Evolutionary conservation across 2,888 invertebrate species (phyloP).

Genomic region (Branchipolynoe longqiensis): DNA sequence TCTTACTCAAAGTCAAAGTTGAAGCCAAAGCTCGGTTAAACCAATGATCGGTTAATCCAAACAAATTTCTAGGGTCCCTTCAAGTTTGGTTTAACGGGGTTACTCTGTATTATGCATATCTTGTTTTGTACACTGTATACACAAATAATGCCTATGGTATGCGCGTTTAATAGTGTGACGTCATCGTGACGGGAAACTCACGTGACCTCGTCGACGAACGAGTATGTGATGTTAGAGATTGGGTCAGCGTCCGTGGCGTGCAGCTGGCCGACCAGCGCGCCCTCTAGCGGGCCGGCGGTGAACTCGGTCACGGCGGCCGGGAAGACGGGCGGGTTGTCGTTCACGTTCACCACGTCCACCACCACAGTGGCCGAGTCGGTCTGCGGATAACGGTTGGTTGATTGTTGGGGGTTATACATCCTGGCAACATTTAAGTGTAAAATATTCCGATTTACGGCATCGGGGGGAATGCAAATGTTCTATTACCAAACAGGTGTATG

Average conservation of each 20-base stretch:
- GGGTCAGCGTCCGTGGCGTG: constrained; percentile 54
- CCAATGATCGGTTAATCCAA: too few species aligned
- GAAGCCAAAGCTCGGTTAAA: too few species aligned
- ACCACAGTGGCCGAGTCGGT: constrained; percentile 22
- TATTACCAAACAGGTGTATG: too few species aligned
- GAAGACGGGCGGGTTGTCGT: constrained; percentile 57
- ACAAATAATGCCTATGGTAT: neutral
- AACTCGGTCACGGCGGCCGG: neutral
- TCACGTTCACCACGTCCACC: constrained; percentile 45
- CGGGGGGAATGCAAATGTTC: too few species aligned
- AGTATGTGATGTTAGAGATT: constrained; percentile 26
- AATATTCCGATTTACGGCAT: too few species aligned
- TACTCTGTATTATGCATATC: neutral
- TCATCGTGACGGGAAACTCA: too few species aligned
- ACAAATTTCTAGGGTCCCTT: too few species aligned
- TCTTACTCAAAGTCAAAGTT: too few species aligned
- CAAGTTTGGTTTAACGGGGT: too few species aligned
- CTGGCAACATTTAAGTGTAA: too few species aligned
- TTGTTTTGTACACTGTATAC: neutral
- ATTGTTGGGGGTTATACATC: too few species aligned
- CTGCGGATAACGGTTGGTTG: constrained; percentile 12
- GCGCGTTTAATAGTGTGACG: neutral
- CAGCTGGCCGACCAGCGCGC: constrained; percentile 9
- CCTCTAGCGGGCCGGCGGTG: neutral
- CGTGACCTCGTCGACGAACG: constrained; percentile 43